Conservation (phyloP, 2,113 vertebrate species). For the Poecilia latipinna region DNA sequence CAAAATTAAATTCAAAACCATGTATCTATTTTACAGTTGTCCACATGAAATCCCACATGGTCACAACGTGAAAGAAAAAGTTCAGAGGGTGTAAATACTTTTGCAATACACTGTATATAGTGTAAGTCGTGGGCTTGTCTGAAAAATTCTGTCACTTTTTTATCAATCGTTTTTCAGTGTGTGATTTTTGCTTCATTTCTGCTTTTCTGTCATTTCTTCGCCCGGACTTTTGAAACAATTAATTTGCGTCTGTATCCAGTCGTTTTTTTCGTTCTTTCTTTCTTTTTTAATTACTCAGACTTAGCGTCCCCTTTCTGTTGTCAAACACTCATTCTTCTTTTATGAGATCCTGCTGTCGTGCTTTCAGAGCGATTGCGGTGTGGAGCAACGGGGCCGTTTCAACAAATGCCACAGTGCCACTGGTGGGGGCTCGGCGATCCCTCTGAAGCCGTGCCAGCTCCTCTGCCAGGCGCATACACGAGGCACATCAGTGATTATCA, state of each 20-base stretch:
- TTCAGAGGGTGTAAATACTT: no score
- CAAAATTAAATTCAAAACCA: no score
- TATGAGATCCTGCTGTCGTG: constrained; percentile 51
- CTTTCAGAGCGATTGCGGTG: constrained; percentile 34
- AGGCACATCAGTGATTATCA: constrained; percentile 56
- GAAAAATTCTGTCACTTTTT: no score
- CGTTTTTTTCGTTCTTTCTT: neutral
- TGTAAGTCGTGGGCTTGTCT: no score
- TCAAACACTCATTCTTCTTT: constrained; percentile 47
- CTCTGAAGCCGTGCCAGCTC: constrained; percentile 36
- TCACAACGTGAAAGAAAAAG: neutral
- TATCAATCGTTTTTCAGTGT: neutral
- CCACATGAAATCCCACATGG: neutral
- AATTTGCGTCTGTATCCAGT: neutral
- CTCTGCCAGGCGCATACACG: constrained; percentile 17
- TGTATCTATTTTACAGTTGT: no score
- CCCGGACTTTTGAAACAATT: neutral
- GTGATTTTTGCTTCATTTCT: neutral
- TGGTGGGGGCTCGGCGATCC: constrained; percentile 38
- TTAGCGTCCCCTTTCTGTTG: constrained; percentile 13
- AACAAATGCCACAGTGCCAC: constrained; percentile 70
- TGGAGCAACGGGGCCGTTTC: constrained; percentile 49
- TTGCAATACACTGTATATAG: no score
- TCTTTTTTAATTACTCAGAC: neutral
- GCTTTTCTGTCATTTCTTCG: neutral